Evolutionary conservation across 2,797 vertebrate genomes (phyloP), one percentile per base, ranked within the genome.

Genomic region (Threskiornis aethiopicus): DNA sequence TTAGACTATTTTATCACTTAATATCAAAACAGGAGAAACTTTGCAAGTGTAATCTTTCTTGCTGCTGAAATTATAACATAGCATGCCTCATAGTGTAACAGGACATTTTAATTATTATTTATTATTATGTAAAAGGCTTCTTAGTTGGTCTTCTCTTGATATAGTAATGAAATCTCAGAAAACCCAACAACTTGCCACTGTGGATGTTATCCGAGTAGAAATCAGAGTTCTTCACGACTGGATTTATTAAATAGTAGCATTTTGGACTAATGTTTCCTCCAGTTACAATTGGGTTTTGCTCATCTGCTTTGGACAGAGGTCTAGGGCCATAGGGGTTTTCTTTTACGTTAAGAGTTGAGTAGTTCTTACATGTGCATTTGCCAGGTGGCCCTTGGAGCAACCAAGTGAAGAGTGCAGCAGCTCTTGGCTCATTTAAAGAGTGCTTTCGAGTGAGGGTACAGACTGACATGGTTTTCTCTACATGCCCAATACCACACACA

Each of bases 401-500:
- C 28, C 5, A 26, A 22, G 8, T 15, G 33, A 65, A 42, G 69
- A n/a, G 15, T 11, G 14, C 14, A 33, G 69, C 31, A 55, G 55
- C 35, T 67, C 55, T 69, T 55, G 61, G 35, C 20, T 28, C 6
- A 4, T 29, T 20, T 31, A 33, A 46, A 61, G 69, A 46, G 51
- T 15, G 11, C 35, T 57, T 57, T 20, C 0, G 11, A n/a, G 33
- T 10, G 37, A 58, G 19, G 33, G 37, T n/a, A 8, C 28, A n/a
- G 44, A 11, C 44, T 51, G 51, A 47, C 10, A 4, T 0, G 16
- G 44, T 28, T 39, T 75, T 66, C n/a, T 59, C 33, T n/a, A 19
- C 28, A 19, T 59, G 52, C 37, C 49, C 11, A 1, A 51, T 49
- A n/a, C 39, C 5, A 8, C 1, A 0, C 22, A 9, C 16, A 37